Evolutionary conservation across 2,797 vertebrate genomes (phyloP).

Genomic region (Rhincodon typus): DNA sequence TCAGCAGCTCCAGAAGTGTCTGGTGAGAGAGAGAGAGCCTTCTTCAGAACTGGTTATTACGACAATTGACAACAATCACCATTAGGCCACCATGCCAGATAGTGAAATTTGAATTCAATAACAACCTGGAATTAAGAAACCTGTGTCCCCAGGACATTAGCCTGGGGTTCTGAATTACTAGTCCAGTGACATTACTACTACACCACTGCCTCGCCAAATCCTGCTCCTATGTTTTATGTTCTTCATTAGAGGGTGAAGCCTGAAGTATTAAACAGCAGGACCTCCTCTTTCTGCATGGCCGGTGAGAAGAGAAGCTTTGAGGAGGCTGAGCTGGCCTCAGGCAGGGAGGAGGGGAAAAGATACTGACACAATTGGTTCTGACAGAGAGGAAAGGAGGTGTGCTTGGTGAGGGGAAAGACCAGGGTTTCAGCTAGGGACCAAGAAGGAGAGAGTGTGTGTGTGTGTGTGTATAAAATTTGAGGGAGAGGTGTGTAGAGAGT

Average conservation of each 20-base stretch:
- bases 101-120: too few species aligned
- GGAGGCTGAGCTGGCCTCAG: neutral
- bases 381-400: neutral
- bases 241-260: neutral
- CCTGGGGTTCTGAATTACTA: too few species aligned
- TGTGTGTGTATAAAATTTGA: neutral
- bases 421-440: neutral
- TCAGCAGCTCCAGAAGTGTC: too few species aligned
- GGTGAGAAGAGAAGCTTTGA: neutral
- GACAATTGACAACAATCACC: too few species aligned
- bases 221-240: neutral
- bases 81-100: too few species aligned
- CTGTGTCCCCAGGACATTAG: too few species aligned
- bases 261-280: neutral
- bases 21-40: too few species aligned
- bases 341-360: neutral
- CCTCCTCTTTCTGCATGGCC: neutral
- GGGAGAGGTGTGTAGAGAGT: neutral
- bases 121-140: too few species aligned
- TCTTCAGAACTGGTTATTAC: too few species aligned
- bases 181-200: too few species aligned
- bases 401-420: neutral
- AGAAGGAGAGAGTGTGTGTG: neutral
- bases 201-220: neutral
- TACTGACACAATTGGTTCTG: neutral